phyloP scores from a whole-genome alignment of 2,113 vertebrate species.

The Odobenus rosmarus region DNA sequence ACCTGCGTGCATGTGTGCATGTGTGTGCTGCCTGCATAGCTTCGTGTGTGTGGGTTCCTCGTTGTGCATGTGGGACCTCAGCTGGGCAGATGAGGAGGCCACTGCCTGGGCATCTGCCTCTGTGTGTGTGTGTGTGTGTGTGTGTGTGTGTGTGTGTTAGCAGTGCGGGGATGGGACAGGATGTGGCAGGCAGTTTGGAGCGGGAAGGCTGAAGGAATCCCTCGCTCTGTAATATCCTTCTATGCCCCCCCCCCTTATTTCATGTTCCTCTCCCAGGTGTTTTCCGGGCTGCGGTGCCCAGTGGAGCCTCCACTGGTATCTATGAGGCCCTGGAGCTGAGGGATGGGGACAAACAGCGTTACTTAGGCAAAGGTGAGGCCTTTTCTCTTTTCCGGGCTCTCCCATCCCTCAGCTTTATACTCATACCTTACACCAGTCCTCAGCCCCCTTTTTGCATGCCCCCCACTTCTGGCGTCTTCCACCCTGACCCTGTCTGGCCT shows the following conservation, averaged over 20 bases:
- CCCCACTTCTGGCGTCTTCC: neutral
- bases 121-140: neutral
- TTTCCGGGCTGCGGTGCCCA: slow-evolving; percentile 94
- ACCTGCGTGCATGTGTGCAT: neutral
- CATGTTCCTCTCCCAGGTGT: slow-evolving; percentile 81
- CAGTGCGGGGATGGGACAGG: accelerated
- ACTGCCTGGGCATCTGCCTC: neutral
- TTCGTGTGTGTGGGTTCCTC: neutral
- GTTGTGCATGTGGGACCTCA: neutral
- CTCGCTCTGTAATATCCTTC: neutral
- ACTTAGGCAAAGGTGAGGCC: slow-evolving; percentile 93
- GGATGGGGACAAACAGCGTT: slow-evolving; percentile 94
- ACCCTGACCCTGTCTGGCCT: slow-evolving; percentile 62
- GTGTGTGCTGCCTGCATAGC: neutral
- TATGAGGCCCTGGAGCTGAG: slow-evolving; percentile 94
- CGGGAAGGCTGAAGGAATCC: neutral
- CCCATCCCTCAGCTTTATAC: accelerated
- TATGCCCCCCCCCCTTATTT: neutral
- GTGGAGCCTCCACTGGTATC: slow-evolving; percentile 94
- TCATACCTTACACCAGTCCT: neutral
- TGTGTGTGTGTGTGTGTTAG: neutral
- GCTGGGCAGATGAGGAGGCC: neutral
- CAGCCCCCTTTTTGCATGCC: neutral
- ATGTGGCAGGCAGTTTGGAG: neutral
- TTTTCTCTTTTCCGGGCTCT: neutral